These are phyloP conservation scores for Conus canariensis DNA, from an alignment of 2,888 invertebrate species.

Conservation along the genomic window DNA sequence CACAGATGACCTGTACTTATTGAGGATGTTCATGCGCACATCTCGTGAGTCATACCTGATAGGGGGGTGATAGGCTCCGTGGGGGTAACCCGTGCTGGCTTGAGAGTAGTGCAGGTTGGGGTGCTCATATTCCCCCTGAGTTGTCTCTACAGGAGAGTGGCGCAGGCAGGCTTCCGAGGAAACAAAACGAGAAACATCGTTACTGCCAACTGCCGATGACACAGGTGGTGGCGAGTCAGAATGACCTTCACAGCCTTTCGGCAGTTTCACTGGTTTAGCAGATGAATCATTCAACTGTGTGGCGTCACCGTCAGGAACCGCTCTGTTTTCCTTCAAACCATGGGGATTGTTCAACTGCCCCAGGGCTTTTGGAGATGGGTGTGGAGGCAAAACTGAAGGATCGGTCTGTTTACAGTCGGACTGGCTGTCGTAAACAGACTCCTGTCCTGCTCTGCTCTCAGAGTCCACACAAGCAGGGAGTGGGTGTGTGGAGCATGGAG, in stretches of 20 bases:
- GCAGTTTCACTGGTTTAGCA: background rate
- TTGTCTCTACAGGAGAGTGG: slow-evolving; percentile 69
- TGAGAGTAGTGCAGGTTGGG: slow-evolving; percentile 69
- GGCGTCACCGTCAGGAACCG: background rate
- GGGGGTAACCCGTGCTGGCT: slow-evolving; percentile 72
- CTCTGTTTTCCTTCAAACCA: background rate
- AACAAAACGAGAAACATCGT: background rate
- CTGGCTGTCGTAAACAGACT: background rate
- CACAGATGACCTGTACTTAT: background rate
- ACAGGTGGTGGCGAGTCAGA: background rate
- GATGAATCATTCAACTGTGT: background rate
- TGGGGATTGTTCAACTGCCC: background rate
- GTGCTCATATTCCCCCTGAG: slow-evolving; percentile 68
- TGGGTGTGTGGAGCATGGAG: background rate
- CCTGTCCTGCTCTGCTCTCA: too few relatives aligned
- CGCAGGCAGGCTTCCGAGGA: slow-evolving; percentile 50
- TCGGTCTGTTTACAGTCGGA: slow-evolving; percentile 26
- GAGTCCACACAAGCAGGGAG: background rate
- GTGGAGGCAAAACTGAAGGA: slow-evolving; percentile 3
- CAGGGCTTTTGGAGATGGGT: background rate
- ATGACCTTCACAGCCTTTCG: background rate
- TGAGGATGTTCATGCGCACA: background rate
- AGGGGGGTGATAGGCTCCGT: slow-evolving; percentile 63
- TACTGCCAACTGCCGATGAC: background rate
- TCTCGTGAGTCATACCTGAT: slow-evolving; percentile 31